A percentile compares a stretch with the other conserved stretches of the same genome.
Conservation (phyloP, 2,113 vertebrate genomes). For the Hemiscyllium ocellatum region DNA sequence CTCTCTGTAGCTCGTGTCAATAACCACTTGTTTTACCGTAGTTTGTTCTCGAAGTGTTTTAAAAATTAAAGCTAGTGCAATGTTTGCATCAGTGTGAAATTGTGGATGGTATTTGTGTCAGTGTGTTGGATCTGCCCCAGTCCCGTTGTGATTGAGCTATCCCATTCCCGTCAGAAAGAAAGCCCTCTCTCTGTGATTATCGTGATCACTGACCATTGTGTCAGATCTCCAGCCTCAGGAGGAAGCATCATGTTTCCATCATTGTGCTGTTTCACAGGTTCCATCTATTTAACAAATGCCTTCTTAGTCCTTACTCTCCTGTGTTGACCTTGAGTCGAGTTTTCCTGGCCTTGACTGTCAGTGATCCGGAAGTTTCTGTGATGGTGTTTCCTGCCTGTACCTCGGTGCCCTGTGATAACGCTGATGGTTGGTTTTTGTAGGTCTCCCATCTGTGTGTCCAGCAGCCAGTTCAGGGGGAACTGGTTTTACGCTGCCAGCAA, state of each 20-base stretch:
- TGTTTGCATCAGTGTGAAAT: neutral
- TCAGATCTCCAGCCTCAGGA: neutral
- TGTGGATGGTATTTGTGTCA: neutral
- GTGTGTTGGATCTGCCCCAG: neutral
- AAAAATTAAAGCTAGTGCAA: neutral
- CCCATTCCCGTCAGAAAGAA: neutral
- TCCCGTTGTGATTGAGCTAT: neutral
- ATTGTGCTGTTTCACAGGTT: neutral
- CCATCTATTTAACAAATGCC: neutral
- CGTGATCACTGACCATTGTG: neutral
- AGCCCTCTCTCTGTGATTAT: neutral
- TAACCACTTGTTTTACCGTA: too few relatives aligned
- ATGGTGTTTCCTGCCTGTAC: too few relatives aligned
- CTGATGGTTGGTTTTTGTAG: conserved; percentile 51
- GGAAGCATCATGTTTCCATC: neutral
- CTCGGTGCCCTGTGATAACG: neutral
- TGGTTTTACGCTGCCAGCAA: conserved; percentile 89
- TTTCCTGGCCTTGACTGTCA: neutral
- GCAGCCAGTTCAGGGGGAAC: conserved; percentile 77
- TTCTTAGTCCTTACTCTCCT: neutral
- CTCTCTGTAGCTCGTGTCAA: too few relatives aligned
- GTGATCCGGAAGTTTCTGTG: neutral
- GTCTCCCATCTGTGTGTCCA: conserved; percentile 84
- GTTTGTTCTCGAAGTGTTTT: neutral
- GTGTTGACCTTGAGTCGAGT: neutral